Evolutionary conservation across 2,797 vertebrate genomes (phyloP).

Genomic region (Fistularia tabacaria): DNA sequence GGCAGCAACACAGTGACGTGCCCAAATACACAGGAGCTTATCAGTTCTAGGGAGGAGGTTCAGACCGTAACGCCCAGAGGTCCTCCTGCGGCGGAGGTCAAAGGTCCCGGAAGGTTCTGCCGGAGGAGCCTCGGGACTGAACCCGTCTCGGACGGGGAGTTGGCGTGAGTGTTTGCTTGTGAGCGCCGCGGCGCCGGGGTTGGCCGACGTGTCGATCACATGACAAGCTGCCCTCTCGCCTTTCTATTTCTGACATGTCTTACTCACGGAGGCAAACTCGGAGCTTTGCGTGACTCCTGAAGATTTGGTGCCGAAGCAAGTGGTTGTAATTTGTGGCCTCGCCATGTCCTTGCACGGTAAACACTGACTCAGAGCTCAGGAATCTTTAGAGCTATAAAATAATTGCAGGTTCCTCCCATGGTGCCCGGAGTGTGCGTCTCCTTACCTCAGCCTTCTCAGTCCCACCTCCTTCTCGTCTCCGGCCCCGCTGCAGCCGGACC

Average conservation of each 20-base stretch:
- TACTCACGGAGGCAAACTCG: slow-evolving; percentile 30
- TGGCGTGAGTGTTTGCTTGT: too few relatives aligned
- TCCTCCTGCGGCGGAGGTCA: too few relatives aligned
- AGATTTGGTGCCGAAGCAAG: slow-evolving; percentile 71
- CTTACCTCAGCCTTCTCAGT: slow-evolving; percentile 1
- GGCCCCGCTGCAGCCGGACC: too few relatives aligned
- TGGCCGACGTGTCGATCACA: slow-evolving; percentile 1
- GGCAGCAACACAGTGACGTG: slow-evolving; percentile 52
- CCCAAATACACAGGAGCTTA: too few relatives aligned
- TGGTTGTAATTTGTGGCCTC: slow-evolving; percentile 80
- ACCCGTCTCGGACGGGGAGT: too few relatives aligned
- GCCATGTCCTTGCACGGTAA: slow-evolving; percentile 81
- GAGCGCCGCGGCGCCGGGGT: neutral
- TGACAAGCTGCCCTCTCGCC: slow-evolving; percentile 18
- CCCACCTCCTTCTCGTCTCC: neutral
- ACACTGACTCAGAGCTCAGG: slow-evolving; percentile 88
- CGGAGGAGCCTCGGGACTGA: too few relatives aligned
- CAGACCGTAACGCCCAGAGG: too few relatives aligned
- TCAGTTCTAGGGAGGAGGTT: too few relatives aligned
- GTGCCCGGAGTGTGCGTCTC: slow-evolving; percentile 35
- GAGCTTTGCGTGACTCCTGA: slow-evolving; percentile 80
- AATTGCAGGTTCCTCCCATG: slow-evolving; percentile 86
- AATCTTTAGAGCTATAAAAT: slow-evolving; percentile 92
- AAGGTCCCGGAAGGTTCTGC: too few relatives aligned
- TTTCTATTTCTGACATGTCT: slow-evolving; percentile 22